Evolutionary conservation across 2,888 invertebrate genomes (phyloP).

Genomic region (Morinoia aosen): DNA sequence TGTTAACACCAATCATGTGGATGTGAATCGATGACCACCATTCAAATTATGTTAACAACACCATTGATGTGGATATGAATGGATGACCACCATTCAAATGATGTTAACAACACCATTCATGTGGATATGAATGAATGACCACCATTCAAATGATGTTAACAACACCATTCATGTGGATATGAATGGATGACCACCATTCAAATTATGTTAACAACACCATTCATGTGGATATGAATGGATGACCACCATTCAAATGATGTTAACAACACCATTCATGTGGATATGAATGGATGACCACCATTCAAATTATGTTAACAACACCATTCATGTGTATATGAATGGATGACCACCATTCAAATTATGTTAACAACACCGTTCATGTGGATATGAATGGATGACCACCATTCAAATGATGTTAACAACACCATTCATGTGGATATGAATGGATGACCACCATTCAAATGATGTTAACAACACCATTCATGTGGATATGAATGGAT

Average conservation of each 20-base stretch:
- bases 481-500: neutral
- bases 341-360: too few relatives aligned
- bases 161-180: neutral
- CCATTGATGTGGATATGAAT: neutral
- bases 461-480: conserved; percentile 29
- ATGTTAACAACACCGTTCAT: neutral
- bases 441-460: too few relatives aligned
- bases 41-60: neutral
- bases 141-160: neutral
- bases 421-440: neutral
- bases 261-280: neutral
- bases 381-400: neutral
- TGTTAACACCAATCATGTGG: neutral
- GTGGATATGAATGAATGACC: neutral
- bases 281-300: neutral
- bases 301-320: neutral
- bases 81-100: too few relatives aligned
- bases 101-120: neutral
- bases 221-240: neutral
- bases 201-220: conserved; percentile 29
- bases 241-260: neutral
- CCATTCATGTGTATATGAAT: neutral
- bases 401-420: neutral
- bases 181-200: too few relatives aligned
- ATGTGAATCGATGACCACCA: neutral